These are phyloP conservation scores for Iguana delicatissima DNA, from an alignment of 2,797 vertebrate species.

Conservation along the genomic window DNA sequence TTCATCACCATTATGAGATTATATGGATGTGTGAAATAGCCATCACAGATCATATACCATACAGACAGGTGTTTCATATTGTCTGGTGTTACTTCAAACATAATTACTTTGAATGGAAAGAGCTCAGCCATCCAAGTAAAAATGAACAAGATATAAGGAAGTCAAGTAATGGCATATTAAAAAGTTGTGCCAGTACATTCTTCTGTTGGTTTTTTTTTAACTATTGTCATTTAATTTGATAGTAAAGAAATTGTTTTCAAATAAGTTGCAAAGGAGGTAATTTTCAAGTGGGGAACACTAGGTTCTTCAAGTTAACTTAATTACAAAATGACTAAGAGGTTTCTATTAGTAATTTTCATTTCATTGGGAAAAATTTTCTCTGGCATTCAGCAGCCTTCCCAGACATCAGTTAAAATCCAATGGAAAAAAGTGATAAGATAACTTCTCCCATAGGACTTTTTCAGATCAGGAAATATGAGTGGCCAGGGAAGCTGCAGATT, in stretches of 20 bases:
- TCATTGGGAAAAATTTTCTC: background rate
- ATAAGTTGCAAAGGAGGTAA: background rate
- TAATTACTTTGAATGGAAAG: background rate
- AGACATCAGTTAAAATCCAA: background rate
- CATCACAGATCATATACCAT: background rate
- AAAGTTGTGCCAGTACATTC: background rate
- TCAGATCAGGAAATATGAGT: background rate
- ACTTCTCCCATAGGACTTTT: background rate
- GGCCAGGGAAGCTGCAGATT: background rate
- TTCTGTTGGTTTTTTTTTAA: background rate
- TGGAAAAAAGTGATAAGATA: background rate
- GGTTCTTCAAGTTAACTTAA: background rate
- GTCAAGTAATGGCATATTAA: background rate
- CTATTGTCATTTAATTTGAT: background rate
- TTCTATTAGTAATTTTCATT: background rate
- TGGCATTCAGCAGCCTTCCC: background rate
- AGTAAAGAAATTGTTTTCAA: background rate
- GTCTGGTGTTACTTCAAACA: background rate
- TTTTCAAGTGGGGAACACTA: background rate
- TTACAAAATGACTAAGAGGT: background rate
- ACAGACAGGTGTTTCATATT: background rate
- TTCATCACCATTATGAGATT: background rate
- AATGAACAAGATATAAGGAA: background rate
- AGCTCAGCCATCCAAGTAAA: background rate
- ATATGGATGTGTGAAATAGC: background rate